phyloP scores from a whole-genome alignment of 2,797 vertebrate species.

The Aphelocoma californica region DNA sequence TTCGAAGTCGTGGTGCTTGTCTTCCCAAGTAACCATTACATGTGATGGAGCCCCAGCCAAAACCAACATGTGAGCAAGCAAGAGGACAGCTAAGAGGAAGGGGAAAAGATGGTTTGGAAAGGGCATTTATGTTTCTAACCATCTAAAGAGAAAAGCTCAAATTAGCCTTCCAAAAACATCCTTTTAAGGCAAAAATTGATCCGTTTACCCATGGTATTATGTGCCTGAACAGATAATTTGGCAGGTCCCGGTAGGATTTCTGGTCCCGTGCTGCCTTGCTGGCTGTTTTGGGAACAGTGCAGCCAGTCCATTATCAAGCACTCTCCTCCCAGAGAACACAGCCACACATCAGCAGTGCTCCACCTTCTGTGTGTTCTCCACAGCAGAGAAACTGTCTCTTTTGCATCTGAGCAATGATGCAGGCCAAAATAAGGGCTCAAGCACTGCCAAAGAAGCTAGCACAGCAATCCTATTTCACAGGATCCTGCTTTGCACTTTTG shows the following conservation, averaged over 20 bases:
- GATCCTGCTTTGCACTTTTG: not conserved
- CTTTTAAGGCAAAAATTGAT: not conserved
- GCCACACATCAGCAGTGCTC: not conserved
- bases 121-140: not conserved
- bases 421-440: not conserved
- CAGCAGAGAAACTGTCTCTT: not conserved
- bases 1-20: rapidly evolving
- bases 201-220: rapidly evolving
- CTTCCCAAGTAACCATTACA: not conserved
- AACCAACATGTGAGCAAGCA: not conserved
- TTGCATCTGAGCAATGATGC: no score
- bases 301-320: not conserved
- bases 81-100: not conserved
- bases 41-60: not conserved
- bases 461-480: not conserved
- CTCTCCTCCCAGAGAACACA: not conserved
- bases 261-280: not conserved
- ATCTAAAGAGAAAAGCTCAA: not conserved
- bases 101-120: not conserved
- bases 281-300: not conserved
- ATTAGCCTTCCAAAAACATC: not conserved
- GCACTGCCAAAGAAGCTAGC: not conserved
- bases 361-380: not conserved
- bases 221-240: not conserved
- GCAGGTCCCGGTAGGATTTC: not conserved